Conservation (phyloP, 2,797 vertebrate species). For the Novumbra hubbsi region DNA sequence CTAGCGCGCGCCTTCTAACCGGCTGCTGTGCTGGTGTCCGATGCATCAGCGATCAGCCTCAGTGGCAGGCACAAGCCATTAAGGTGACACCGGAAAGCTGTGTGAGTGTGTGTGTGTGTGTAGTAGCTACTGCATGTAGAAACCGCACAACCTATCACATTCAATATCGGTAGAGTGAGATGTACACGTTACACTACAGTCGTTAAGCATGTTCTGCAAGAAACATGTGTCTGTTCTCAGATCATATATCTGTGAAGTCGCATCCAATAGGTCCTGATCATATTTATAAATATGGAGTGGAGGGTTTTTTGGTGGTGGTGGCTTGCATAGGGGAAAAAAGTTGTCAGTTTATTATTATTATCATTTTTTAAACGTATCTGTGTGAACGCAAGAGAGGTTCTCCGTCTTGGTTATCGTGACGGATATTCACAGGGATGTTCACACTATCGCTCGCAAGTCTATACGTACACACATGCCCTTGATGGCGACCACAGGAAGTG, state of each 20-base stretch:
- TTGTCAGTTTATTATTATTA: not conserved
- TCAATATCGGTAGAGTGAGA: not conserved
- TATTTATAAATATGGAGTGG: not conserved
- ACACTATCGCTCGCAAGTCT: conserved; percentile 8
- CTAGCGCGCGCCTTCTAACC: not conserved
- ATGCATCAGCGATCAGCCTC: conserved; percentile 1
- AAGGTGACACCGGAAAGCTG: not conserved
- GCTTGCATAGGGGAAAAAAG: not conserved
- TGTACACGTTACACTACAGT: not conserved
- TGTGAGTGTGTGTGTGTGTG: not conserved
- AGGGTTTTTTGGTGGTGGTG: not conserved
- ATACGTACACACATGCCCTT: conserved; percentile 12
- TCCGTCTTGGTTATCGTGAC: not conserved
- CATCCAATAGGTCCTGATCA: not conserved
- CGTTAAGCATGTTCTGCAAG: not conserved
- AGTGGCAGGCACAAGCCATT: not conserved
- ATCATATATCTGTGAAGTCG: not conserved
- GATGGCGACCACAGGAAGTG: not conserved
- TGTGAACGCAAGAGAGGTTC: not conserved
- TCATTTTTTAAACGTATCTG: not conserved
- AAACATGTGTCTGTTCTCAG: not conserved
- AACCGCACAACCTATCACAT: not conserved
- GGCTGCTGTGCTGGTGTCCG: not conserved
- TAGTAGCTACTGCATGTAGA: not conserved
- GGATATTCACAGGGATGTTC: not conserved